phyloP scores from a whole-genome alignment of 2,797 vertebrate species.

The Pseudocheirus occidentalis region DNA sequence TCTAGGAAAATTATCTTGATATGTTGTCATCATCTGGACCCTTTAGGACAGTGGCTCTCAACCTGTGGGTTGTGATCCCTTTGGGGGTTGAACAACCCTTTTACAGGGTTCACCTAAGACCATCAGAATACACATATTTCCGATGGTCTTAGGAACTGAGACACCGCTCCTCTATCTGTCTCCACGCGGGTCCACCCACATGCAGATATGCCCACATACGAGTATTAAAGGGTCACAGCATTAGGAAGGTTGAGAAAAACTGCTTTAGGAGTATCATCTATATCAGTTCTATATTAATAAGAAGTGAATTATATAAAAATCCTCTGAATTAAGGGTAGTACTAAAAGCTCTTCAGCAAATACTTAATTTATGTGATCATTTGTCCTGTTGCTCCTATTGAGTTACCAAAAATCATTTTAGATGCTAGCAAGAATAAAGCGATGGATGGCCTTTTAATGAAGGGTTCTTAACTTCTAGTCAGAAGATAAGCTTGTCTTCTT shows the following conservation, averaged over 20 bases:
- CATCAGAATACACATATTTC: too few species aligned
- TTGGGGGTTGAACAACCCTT: too few species aligned
- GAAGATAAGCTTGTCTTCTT: background rate
- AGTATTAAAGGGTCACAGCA: too few species aligned
- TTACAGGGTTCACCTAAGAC: too few species aligned
- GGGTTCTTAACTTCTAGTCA: background rate
- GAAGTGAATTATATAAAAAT: background rate
- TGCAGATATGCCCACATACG: too few species aligned
- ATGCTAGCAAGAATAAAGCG: background rate
- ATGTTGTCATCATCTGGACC: background rate
- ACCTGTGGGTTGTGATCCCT: too few species aligned
- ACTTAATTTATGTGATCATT: background rate
- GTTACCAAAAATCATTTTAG: background rate
- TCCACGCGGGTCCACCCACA: too few species aligned
- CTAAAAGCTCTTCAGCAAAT: background rate
- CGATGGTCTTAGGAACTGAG: too few species aligned
- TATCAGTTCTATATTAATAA: background rate
- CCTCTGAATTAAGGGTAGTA: background rate
- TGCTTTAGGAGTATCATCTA: background rate
- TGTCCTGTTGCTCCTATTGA: background rate
- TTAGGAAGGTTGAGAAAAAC: too few species aligned
- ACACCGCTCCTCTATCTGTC: too few species aligned
- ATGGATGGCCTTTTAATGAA: background rate
- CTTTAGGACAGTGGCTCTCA: background rate
- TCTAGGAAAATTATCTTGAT: background rate